A percentile compares a stretch with the other conserved stretches of the same genome.
These are phyloP conservation scores for Aselliscus stoliczkanus DNA, from an alignment of 2,797 vertebrate species.

Conservation along the genomic window DNA sequence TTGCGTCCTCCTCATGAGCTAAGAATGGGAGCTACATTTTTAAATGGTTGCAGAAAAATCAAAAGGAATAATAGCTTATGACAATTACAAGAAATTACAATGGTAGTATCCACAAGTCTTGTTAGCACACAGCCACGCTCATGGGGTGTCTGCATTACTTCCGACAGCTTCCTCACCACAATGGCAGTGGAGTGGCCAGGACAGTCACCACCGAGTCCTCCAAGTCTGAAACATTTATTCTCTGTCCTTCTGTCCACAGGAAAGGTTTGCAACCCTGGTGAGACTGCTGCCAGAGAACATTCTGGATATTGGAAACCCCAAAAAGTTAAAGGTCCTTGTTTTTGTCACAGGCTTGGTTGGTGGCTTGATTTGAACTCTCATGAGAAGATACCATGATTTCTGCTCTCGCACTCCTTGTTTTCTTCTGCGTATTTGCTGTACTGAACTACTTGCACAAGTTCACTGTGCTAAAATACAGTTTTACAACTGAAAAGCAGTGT, in stretches of 20 bases:
- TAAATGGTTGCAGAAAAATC: not conserved
- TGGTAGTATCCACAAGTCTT: not conserved
- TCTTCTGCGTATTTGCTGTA: not conserved
- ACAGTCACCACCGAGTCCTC: not conserved
- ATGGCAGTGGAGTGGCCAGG: not conserved
- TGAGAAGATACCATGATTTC: not conserved
- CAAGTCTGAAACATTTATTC: not conserved
- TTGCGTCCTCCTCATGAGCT: not conserved
- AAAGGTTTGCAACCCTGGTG: not conserved
- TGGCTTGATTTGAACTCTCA: not conserved
- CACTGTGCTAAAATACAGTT: not conserved
- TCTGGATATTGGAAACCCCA: not conserved
- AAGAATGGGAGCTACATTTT: not conserved
- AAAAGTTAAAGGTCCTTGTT: not conserved
- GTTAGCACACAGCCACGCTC: not conserved
- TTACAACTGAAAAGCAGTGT: not conserved
- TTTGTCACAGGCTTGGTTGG: not conserved
- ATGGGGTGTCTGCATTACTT: not conserved
- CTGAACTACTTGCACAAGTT: not conserved
- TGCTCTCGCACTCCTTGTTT: not conserved
- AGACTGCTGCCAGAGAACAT: not conserved
- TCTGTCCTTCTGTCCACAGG: not conserved
- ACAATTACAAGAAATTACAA: not conserved
- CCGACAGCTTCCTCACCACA: not conserved
- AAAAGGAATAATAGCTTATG: conserved; percentile 10